A percentile compares a stretch with the other conserved stretches of the same genome.
phyloP scores from a whole-genome alignment of 1,140 invertebrate genomes.

The Papilio machaon region DNA sequence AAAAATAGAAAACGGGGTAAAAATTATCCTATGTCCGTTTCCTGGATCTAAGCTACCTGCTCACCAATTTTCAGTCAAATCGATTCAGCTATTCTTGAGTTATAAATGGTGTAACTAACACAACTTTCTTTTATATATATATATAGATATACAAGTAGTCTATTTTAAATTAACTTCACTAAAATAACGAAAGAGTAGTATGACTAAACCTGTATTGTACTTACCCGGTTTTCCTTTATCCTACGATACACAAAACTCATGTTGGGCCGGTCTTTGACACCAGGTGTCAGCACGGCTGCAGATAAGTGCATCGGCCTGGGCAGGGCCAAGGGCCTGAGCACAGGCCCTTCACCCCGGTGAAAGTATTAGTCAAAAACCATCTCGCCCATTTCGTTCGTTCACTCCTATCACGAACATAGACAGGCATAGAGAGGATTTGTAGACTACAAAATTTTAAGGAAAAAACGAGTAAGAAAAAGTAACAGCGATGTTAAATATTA shows the following conservation, averaged over 20 bases:
- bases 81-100: no score
- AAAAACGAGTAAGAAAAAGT: neutral
- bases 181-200: neutral
- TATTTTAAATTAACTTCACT: no score
- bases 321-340: conserved; percentile 58
- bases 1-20: no score
- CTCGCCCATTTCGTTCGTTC: conserved; percentile 75
- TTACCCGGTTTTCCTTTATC: conserved; percentile 12
- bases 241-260: conserved; percentile 2
- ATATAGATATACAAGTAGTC: no score
- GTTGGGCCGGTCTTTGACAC: conserved; percentile 32
- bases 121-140: no score
- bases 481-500: neutral
- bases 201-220: neutral
- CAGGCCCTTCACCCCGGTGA: conserved; percentile 70
- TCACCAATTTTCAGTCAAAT: no score
- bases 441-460: neutral
- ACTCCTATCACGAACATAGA: conserved; percentile 56
- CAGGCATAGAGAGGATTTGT: conserved; percentile 44
- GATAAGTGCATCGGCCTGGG: conserved; percentile 54
- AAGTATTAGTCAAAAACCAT: conserved; percentile 65
- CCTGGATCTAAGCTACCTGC: no score
- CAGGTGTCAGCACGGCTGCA: conserved; percentile 43
- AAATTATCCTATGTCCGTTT: no score
- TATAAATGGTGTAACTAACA: no score